Conservation (phyloP, 2,797 vertebrate genomes). For the Telmatherina bonti region DNA sequence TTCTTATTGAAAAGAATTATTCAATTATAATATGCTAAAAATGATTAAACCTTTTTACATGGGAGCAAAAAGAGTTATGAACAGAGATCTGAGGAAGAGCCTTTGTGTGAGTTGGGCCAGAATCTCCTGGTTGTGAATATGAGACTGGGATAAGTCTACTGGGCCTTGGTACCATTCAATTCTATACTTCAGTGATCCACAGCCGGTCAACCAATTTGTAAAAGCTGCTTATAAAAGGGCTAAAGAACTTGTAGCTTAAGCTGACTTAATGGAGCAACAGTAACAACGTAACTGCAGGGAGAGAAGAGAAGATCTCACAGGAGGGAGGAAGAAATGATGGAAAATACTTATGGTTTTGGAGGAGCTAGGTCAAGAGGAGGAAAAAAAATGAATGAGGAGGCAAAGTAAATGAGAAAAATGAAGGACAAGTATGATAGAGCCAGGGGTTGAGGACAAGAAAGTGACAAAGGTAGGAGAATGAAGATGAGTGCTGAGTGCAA, state of each 20-base stretch:
- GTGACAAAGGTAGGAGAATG: constrained; percentile 5
- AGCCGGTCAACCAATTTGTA: constrained; percentile 64
- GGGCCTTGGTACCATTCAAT: constrained; percentile 66
- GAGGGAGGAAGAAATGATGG: background rate
- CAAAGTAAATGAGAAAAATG: constrained; percentile 9
- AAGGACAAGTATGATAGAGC: constrained; percentile 30
- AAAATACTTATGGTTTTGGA: constrained; percentile 3
- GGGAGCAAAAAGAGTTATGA: constrained; percentile 19
- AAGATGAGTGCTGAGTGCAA: constrained; percentile 31
- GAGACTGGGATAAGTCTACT: constrained; percentile 64
- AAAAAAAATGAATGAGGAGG: background rate
- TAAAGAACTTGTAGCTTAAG: constrained; percentile 56
- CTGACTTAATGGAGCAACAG: constrained; percentile 68
- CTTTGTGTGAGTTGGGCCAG: constrained; percentile 42
- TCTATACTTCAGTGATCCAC: constrained; percentile 71
- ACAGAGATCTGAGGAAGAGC: constrained; percentile 48
- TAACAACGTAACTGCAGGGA: constrained; percentile 25
- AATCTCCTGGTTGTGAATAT: constrained; percentile 64
- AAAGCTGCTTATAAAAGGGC: constrained; percentile 73
- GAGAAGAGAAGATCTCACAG: constrained; percentile 7
- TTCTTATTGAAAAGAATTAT: constrained; percentile 1
- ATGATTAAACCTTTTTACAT: constrained; percentile 8
- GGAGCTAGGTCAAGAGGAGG: background rate
- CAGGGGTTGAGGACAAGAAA: constrained; percentile 31
- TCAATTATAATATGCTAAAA: background rate